Evolutionary conservation across 2,113 vertebrate genomes (phyloP).

Genomic region (Tursiops truncatus): DNA sequence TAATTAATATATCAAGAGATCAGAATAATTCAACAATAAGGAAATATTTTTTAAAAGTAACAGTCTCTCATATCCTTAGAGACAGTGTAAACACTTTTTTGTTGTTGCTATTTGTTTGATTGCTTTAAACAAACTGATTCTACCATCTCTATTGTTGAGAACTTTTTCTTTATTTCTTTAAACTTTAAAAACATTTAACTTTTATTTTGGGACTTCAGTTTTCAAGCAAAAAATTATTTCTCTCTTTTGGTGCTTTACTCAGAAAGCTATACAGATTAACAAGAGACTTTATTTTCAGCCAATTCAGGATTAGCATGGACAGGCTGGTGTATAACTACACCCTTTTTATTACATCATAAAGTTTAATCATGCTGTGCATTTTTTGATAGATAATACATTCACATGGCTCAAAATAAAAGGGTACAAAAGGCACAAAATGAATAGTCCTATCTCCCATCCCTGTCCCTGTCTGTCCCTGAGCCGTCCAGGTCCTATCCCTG

Average conservation of each 20-base stretch:
- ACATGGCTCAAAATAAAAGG: neutral
- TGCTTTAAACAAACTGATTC: slow-evolving; percentile 16
- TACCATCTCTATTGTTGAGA: neutral
- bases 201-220: slow-evolving; percentile 9
- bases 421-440: neutral
- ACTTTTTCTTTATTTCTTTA: neutral
- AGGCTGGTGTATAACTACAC: neutral
- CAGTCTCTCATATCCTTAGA: neutral
- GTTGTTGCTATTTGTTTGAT: neutral
- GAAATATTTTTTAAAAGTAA: slow-evolving; percentile 1
- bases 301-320: neutral
- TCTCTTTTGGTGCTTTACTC: neutral
- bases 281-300: neutral
- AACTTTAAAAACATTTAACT: neutral
- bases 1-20: neutral
- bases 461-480: neutral
- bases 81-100: neutral
- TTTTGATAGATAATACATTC: neutral
- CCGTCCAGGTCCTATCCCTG: neutral
- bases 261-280: neutral
- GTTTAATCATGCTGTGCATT: neutral
- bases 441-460: neutral
- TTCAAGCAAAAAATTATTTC: neutral
- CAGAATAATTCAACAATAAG: neutral
- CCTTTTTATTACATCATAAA: neutral